phyloP scores from a whole-genome alignment of 2,113 vertebrate species.

The Acrocephalus kingi region DNA sequence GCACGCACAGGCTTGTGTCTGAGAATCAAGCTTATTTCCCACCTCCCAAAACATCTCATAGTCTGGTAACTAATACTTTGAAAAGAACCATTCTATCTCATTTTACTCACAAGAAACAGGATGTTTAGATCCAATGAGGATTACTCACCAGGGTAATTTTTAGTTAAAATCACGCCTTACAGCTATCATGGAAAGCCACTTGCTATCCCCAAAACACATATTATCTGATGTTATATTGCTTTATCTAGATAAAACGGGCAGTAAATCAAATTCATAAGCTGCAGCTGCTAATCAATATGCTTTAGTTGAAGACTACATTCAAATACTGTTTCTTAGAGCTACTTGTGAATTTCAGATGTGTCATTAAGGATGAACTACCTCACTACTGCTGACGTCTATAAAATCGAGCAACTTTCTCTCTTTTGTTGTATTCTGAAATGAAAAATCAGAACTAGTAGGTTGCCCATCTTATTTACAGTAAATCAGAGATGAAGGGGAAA shows the following conservation, averaged over 20 bases:
- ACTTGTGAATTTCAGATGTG: not conserved
- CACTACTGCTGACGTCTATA: not conserved
- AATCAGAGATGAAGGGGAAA: not conserved
- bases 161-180: constrained; percentile 10
- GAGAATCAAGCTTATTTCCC: not conserved
- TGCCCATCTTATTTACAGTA: not conserved
- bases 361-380: not conserved
- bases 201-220: not conserved
- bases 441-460: constrained; percentile 12
- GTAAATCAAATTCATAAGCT: not conserved
- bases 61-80: not conserved
- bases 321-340: not conserved
- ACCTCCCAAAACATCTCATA: not conserved
- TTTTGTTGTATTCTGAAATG: not conserved
- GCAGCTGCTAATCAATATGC: constrained; percentile 15
- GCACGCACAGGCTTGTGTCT: not conserved
- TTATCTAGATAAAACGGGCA: not conserved
- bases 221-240: not conserved
- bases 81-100: not conserved
- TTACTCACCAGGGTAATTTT: not conserved
- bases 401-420: not conserved
- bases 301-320: not conserved
- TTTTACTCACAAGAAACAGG: not conserved
- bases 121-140: not conserved
- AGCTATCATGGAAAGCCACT: not conserved